Conservation (phyloP, 2,113 vertebrate genomes). For the Heterotis niloticus region DNA sequence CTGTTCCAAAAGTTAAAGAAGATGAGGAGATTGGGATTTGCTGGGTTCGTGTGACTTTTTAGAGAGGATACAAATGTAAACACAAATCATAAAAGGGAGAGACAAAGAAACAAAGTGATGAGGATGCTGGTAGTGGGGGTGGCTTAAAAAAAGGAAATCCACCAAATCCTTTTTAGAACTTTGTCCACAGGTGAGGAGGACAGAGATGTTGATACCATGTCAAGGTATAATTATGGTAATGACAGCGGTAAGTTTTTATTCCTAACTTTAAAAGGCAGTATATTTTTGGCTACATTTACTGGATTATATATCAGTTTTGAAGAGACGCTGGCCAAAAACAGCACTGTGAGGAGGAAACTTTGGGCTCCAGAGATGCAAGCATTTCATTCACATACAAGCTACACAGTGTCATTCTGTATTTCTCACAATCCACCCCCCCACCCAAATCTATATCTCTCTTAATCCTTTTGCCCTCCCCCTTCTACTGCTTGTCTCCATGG, state of each 20-base stretch:
- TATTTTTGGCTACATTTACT: no score
- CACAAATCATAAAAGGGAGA: neutral
- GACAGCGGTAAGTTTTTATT: neutral
- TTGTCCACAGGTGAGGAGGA: neutral
- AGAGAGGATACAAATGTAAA: neutral
- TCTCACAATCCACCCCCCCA: constrained; percentile 34
- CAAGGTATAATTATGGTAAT: neutral
- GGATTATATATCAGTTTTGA: neutral
- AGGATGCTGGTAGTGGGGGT: neutral
- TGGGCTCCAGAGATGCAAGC: neutral
- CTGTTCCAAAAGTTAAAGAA: neutral
- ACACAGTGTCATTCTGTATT: neutral
- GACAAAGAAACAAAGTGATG: neutral
- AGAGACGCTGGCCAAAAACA: neutral
- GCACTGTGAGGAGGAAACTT: neutral
- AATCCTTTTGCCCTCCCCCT: constrained; percentile 64
- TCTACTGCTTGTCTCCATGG: constrained; percentile 55
- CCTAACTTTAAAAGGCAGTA: neutral
- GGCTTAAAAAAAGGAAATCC: no score
- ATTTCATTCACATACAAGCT: constrained; percentile 3
- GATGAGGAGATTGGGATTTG: neutral
- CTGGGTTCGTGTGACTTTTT: neutral
- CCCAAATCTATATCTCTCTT: constrained; percentile 53
- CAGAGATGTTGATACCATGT: neutral
- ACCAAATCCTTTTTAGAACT: neutral